Conservation (phyloP, 2,888 invertebrate species). For the Blera fallax region DNA sequence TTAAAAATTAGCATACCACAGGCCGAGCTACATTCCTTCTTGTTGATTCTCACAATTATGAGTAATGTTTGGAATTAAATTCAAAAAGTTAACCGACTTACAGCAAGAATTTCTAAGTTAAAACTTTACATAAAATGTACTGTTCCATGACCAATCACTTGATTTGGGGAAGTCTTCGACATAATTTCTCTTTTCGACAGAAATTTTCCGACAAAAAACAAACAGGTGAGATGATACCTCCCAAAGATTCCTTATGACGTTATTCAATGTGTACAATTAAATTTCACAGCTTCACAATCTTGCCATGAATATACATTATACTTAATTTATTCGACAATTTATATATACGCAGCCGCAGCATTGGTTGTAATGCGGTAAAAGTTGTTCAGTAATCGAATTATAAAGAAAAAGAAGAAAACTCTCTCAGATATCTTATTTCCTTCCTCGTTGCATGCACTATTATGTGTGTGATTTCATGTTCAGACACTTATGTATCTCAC, state of each 20-base stretch:
- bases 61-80: too few relatives aligned
- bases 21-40: not conserved
- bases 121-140: not conserved
- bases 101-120: not conserved
- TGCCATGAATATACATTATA: conserved; percentile 11
- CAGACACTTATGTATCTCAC: conserved; percentile 17
- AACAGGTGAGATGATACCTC: not conserved
- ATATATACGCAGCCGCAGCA: not conserved
- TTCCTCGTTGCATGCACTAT: conserved; percentile 41
- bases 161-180: not conserved
- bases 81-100: too few relatives aligned
- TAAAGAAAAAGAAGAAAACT: conserved; percentile 32
- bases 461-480: conserved; percentile 33
- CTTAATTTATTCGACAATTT: conserved; percentile 11
- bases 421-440: conserved; percentile 42
- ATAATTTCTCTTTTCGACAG: conserved; percentile 7
- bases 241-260: conserved; percentile 4
- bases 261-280: conserved; percentile 23
- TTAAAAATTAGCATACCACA: not conserved
- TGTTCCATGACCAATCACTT: not conserved
- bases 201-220: conserved; percentile 9
- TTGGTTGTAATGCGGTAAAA: conserved; percentile 45
- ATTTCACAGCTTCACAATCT: conserved; percentile 26
- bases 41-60: not conserved
- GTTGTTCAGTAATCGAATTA: conserved; percentile 63